Conservation (phyloP, 2,113 vertebrate species). For the Asarcornis scutulata region DNA sequence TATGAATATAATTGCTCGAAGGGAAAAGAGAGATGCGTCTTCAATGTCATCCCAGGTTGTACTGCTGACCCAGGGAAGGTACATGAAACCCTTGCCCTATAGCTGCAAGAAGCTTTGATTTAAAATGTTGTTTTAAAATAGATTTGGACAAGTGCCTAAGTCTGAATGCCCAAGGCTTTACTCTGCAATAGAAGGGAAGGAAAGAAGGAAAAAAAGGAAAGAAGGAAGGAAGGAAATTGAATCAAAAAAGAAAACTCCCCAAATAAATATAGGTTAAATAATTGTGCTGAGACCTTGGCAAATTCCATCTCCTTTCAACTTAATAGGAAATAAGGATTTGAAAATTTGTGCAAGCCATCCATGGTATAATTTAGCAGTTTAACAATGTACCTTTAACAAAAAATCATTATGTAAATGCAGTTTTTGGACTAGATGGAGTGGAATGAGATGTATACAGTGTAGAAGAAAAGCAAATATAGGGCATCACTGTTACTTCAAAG, state of each 20-base stretch:
- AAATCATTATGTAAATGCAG: background rate
- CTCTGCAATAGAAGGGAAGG: background rate
- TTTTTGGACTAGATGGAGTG: background rate
- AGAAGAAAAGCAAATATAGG: background rate
- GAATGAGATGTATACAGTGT: background rate
- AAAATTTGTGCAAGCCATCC: background rate
- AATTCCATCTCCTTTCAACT: background rate
- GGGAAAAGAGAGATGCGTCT: background rate
- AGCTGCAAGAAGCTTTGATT: conserved; percentile 33
- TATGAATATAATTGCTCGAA: background rate
- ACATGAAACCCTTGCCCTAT: background rate
- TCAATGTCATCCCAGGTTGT: background rate
- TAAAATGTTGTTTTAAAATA: conserved; percentile 49
- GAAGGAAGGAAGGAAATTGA: background rate
- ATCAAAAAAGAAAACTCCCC: background rate
- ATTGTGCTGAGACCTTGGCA: conserved; percentile 6
- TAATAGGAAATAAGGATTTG: conserved; percentile 45
- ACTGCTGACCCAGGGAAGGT: background rate
- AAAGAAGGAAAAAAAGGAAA: background rate
- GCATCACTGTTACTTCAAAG: background rate
- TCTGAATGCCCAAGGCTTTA: background rate
- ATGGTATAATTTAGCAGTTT: conserved; percentile 26
- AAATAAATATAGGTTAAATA: conserved; percentile 1
- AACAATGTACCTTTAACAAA: conserved; percentile 18
- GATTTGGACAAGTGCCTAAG: conserved; percentile 43